Conservation (phyloP, 2,113 vertebrate species). For the Myiagra hebetior region DNA sequence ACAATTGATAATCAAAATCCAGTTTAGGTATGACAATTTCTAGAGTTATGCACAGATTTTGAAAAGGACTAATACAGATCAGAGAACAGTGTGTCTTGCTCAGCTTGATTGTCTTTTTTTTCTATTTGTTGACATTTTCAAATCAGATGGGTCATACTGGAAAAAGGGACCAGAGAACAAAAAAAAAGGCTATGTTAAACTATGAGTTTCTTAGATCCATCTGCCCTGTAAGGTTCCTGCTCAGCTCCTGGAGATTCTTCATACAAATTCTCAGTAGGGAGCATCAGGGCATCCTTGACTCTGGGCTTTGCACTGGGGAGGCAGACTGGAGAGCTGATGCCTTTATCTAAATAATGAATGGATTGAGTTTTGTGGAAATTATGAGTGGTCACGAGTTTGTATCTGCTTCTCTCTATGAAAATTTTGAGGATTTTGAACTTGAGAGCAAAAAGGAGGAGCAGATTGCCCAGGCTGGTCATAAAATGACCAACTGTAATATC, state of each 20-base stretch:
- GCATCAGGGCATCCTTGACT: background rate
- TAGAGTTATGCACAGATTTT: background rate
- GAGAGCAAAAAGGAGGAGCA: background rate
- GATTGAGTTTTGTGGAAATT: background rate
- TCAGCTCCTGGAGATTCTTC: background rate
- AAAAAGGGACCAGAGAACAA: background rate
- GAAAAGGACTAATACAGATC: background rate
- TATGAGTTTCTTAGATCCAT: background rate
- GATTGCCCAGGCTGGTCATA: background rate
- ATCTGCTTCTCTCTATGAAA: background rate
- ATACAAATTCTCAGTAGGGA: background rate
- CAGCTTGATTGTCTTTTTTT: background rate
- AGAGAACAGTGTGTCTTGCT: background rate
- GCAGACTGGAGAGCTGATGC: background rate
- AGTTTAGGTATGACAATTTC: background rate
- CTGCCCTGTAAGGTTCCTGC: background rate
- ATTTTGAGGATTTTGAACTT: background rate
- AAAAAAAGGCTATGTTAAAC: background rate
- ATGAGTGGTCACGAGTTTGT: background rate
- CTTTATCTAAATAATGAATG: background rate
- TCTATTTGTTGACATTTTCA: background rate
- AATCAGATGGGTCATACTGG: background rate
- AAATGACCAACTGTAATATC: background rate
- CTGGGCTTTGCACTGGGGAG: background rate
- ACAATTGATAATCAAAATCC: background rate